These are phyloP conservation scores for Aspidiotus rigidus DNA, from an alignment of 2,888 invertebrate genomes.

Conservation along the genomic window DNA sequence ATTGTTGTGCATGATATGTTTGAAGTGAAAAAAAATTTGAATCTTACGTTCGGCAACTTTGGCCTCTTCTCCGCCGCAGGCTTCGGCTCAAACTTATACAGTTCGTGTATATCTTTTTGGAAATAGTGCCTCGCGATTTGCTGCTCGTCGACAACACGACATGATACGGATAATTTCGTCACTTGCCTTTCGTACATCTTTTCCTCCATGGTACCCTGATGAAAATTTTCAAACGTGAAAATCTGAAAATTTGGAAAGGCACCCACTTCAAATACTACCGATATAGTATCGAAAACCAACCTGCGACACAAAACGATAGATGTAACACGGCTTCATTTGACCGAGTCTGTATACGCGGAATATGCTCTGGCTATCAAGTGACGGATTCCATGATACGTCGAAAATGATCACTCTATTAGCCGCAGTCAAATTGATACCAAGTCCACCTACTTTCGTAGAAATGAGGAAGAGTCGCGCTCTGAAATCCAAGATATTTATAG, in stretches of 20 bases:
- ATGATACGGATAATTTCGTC: constrained; percentile 87
- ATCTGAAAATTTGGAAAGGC: too few species aligned
- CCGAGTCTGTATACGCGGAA: constrained; percentile 97
- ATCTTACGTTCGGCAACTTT: constrained; percentile 60
- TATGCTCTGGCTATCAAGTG: constrained; percentile 95
- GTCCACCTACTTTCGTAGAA: constrained; percentile 91
- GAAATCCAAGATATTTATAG: constrained; percentile 32
- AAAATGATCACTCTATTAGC: constrained; percentile 97
- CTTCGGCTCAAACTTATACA: constrained; percentile 74
- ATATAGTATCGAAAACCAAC: constrained; percentile 39
- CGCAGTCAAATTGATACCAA: constrained; percentile 93
- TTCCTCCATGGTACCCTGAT: constrained; percentile 91
- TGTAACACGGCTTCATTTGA: constrained; percentile 91
- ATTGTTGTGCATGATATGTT: too few species aligned
- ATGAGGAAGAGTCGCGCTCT: constrained; percentile 77
- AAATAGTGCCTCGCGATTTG: constrained; percentile 97
- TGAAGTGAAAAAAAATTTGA: too few species aligned
- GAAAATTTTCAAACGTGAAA: too few species aligned
- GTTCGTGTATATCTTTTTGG: constrained; percentile 79
- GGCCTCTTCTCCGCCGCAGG: constrained; percentile 48
- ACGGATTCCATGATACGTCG: constrained; percentile 99
- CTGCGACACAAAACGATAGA: constrained; percentile 88
- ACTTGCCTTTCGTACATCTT: constrained; percentile 96
- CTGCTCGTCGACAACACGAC: constrained; percentile 93
- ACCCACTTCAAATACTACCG: too few species aligned